Evolutionary conservation across 2,113 vertebrate genomes (phyloP).

Genomic region (Marcusenius ussheri): DNA sequence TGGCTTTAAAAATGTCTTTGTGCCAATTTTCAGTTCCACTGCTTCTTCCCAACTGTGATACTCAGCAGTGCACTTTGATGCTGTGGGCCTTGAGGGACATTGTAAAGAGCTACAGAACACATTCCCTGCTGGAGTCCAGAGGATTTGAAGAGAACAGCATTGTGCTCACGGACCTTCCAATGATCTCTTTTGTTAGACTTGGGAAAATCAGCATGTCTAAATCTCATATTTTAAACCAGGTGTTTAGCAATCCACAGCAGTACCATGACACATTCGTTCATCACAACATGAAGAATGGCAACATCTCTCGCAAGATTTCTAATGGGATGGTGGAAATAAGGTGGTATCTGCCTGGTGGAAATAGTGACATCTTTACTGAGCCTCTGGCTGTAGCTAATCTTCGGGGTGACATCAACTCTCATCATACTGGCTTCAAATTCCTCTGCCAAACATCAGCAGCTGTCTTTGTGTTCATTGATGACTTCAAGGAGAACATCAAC

Average conservation of each 20-base stretch:
- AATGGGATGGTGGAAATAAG: constrained; percentile 56
- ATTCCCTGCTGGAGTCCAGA: constrained; percentile 12
- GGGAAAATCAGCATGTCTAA: constrained; percentile 51
- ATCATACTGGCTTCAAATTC: constrained; percentile 57
- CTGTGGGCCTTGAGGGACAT: constrained; percentile 53
- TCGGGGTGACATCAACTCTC: constrained; percentile 49
- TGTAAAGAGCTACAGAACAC: constrained; percentile 32
- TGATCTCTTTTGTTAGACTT: constrained; percentile 62
- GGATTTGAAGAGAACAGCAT: constrained; percentile 33
- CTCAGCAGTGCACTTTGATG: constrained; percentile 47
- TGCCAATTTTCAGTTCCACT: constrained; percentile 56
- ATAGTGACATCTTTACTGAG: constrained; percentile 38
- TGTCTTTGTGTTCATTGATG: constrained; percentile 62
- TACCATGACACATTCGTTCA: constrained; percentile 48
- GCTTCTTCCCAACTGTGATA: constrained; percentile 53
- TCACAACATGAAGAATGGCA: constrained; percentile 26
- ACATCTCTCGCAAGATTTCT: constrained; percentile 45
- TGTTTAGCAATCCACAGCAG: constrained; percentile 46
- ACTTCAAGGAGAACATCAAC: constrained; percentile 33
- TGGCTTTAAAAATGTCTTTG: too few species aligned
- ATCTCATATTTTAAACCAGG: constrained; percentile 53
- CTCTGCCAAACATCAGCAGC: constrained; percentile 59
- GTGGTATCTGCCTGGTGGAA: constrained; percentile 55
- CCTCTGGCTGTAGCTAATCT: constrained; percentile 55
- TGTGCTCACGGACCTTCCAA: constrained; percentile 40